Evolutionary conservation across 2,888 invertebrate genomes (phyloP).

Genomic region (Leucophora obtusa): DNA sequence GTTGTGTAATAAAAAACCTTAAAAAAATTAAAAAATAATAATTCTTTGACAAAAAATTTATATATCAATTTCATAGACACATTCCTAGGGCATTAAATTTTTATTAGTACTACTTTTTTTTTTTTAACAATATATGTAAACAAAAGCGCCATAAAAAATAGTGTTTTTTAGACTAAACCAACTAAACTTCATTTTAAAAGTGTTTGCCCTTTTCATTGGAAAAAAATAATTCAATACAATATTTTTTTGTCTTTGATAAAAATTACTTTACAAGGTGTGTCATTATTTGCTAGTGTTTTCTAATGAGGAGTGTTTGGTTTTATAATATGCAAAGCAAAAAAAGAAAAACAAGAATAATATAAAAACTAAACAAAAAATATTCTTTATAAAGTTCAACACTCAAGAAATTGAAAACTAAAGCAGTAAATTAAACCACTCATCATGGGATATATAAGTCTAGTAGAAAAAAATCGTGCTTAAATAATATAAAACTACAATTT

Average conservation of each 20-base stretch:
- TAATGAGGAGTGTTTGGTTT: constrained; percentile 56
- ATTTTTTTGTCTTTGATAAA: constrained; percentile 10
- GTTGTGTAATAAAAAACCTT: constrained; percentile 53
- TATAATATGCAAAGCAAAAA: constrained; percentile 50
- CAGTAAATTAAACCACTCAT: constrained; percentile 42
- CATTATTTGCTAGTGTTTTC: constrained; percentile 30
- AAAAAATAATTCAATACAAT: not conserved
- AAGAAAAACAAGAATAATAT: constrained; percentile 34
- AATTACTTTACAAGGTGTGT: constrained; percentile 62
- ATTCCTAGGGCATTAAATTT: constrained; percentile 14
- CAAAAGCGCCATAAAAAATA: not conserved
- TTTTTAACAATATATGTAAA: constrained; percentile 3
- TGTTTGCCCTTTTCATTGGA: constrained; percentile 54
- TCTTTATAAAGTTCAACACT: constrained; percentile 54
- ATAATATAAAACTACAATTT: constrained; percentile 40
- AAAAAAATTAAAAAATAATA: constrained; percentile 7
- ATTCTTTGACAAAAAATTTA: not conserved
- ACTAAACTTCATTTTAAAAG: constrained; percentile 9
- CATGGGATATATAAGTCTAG: constrained; percentile 1
- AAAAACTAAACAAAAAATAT: constrained; percentile 26
- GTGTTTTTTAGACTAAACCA: not conserved
- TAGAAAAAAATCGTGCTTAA: constrained; percentile 48
- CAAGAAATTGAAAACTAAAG: constrained; percentile 38
- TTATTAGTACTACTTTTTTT: not conserved
- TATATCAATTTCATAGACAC: constrained; percentile 11